Conservation (phyloP, 2,888 invertebrate genomes). For the Macrophya alboannulata region DNA sequence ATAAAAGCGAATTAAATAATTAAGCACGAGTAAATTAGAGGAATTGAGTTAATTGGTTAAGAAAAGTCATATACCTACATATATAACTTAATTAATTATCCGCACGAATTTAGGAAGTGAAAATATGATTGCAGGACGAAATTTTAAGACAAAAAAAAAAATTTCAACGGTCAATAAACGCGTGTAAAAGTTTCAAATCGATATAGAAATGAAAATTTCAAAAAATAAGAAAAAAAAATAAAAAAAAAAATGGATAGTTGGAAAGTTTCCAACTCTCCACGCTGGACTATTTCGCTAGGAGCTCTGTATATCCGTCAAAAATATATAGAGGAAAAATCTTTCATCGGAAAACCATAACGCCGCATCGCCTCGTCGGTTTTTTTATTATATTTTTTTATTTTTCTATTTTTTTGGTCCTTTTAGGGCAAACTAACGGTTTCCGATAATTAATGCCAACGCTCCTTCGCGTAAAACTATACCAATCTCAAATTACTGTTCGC, state of each 20-base stretch:
- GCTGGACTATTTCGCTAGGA: slow-evolving; percentile 1
- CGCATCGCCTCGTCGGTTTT: not conserved
- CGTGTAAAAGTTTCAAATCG: not conserved
- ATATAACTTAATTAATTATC: not conserved
- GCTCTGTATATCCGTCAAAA: slow-evolving; percentile 3
- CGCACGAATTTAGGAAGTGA: not conserved
- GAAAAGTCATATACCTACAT: slow-evolving; percentile 14
- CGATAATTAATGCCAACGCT: slow-evolving; percentile 34
- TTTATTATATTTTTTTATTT: not conserved
- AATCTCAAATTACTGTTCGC: slow-evolving; percentile 2
- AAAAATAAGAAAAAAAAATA: not conserved
- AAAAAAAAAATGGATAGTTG: slow-evolving; percentile 1
- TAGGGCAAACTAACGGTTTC: slow-evolving; percentile 30
- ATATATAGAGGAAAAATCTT: slow-evolving; percentile 20
- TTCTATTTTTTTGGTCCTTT: not conserved
- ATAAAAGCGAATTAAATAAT: slow-evolving; percentile 49
- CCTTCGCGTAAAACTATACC: not conserved
- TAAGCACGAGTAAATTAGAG: slow-evolving; percentile 38
- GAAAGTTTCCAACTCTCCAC: slow-evolving; percentile 9
- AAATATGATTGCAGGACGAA: not conserved
- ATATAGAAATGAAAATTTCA: not conserved
- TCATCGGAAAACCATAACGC: slow-evolving; percentile 49
- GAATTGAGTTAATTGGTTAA: slow-evolving; percentile 51
- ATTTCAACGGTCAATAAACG: not conserved
- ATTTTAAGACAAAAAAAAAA: not conserved